These are phyloP conservation scores for Tylochromis polylepis DNA, from an alignment of 2,113 vertebrate genomes.

Conservation along the genomic window DNA sequence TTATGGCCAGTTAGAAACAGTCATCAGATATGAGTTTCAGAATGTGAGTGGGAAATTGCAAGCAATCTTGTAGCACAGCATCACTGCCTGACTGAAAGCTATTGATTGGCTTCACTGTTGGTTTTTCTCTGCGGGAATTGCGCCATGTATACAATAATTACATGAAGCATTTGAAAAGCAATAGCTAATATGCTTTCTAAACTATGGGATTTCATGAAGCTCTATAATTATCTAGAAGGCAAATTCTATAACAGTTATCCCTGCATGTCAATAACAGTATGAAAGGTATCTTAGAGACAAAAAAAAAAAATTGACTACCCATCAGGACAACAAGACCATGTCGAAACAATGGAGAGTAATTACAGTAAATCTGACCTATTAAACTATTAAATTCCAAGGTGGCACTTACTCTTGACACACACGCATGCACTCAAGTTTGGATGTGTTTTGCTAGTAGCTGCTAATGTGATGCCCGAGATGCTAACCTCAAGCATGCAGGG, in stretches of 20 bases:
- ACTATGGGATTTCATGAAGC: neutral
- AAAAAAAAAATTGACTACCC: neutral
- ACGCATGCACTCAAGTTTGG: neutral
- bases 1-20: neutral
- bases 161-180: neutral
- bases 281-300: neutral
- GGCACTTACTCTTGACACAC: neutral
- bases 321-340: neutral
- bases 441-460: neutral
- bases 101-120: conserved; percentile 29
- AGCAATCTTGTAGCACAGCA: conserved; percentile 11
- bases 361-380: neutral
- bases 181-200: neutral
- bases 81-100: conserved; percentile 22
- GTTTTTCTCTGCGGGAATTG: neutral
- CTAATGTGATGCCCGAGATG: neutral
- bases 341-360: neutral
- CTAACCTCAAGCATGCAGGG: neutral
- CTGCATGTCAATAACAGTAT: neutral
- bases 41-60: neutral
- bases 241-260: neutral
- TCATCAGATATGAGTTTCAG: neutral
- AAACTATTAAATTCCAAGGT: neutral
- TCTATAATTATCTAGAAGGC: conserved; percentile 3
- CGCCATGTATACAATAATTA: neutral